A percentile compares a stretch with the other conserved stretches of the same genome.
These are phyloP conservation scores for Podarcis siculus DNA, from an alignment of 2,797 vertebrate genomes.

Conservation along the genomic window DNA sequence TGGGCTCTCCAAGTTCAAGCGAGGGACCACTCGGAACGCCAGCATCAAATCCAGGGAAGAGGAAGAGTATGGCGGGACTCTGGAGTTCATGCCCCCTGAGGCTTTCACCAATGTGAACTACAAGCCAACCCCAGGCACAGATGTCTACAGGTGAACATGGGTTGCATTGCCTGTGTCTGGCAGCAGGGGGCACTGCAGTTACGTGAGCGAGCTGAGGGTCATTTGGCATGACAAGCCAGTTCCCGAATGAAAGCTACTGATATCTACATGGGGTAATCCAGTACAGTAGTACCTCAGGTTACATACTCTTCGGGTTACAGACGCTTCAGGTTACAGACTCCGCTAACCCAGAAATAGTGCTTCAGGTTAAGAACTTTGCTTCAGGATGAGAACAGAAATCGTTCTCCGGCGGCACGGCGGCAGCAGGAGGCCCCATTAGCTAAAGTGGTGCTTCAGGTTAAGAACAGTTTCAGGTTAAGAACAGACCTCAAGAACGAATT, in stretches of 20 bases:
- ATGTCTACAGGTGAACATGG: slow-evolving; percentile 69
- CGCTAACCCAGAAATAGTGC: no score
- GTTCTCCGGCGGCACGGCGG: no score
- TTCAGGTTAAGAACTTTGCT: no score
- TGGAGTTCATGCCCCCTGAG: slow-evolving; percentile 68
- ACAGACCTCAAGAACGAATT: no score
- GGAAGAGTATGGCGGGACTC: slow-evolving; percentile 40
- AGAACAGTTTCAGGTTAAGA: no score
- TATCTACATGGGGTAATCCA: neutral
- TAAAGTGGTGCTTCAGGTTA: no score
- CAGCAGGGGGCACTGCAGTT: neutral
- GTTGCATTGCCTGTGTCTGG: neutral
- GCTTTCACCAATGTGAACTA: slow-evolving; percentile 49
- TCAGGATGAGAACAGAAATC: no score
- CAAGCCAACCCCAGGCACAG: slow-evolving; percentile 52
- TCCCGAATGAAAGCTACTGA: neutral
- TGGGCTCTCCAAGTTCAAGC: slow-evolving; percentile 68
- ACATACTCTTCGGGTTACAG: no score
- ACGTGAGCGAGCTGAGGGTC: neutral
- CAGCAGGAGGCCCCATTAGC: no score
- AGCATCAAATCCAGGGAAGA: neutral
- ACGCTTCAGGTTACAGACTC: no score
- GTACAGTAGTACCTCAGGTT: no score
- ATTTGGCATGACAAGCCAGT: neutral
- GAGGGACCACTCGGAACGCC: neutral